Conservation (phyloP, 2,888 invertebrate genomes). For the Chirona hameri region DNA sequence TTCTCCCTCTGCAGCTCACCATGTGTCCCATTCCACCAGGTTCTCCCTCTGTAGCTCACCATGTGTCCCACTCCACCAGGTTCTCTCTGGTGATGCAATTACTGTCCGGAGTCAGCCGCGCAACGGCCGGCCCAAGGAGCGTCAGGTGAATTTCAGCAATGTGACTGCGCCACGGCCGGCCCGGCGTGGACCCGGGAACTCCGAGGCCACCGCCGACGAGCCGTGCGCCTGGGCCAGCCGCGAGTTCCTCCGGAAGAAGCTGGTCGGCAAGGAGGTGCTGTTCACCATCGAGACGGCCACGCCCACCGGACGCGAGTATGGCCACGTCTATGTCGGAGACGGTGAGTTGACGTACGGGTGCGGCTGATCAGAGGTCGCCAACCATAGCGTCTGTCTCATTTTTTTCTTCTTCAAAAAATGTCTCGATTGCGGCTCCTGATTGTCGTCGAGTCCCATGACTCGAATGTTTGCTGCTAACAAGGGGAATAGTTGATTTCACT, state of each 20-base stretch:
- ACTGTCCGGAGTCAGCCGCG: conserved; percentile 79
- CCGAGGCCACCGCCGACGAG: conserved; percentile 73
- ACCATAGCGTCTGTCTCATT: too few species aligned
- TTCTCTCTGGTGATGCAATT: conserved; percentile 93
- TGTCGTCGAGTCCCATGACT: too few species aligned
- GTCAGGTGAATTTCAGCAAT: conserved; percentile 83
- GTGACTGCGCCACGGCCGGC: conserved; percentile 89
- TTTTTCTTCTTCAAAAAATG: too few species aligned
- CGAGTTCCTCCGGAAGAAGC: conserved; percentile 85
- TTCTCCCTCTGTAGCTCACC: too few species aligned
- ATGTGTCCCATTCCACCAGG: too few species aligned
- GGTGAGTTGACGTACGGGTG: conserved; percentile 55
- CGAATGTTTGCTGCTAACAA: too few species aligned
- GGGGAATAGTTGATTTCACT: too few species aligned
- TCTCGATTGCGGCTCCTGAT: too few species aligned
- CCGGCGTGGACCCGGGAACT: conserved; percentile 61
- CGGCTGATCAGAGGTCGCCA: not conserved
- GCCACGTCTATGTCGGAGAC: conserved; percentile 77
- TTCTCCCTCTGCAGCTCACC: too few species aligned
- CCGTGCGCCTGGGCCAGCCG: conserved; percentile 97
- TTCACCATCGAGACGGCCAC: conserved; percentile 79
- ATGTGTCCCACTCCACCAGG: conserved; percentile 55
- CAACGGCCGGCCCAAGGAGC: conserved; percentile 86
- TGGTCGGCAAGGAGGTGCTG: conserved; percentile 84
- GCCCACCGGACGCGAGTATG: conserved; percentile 78